Conservation (phyloP, 2,888 invertebrate species). For the Xestoiulus laeticollis region DNA sequence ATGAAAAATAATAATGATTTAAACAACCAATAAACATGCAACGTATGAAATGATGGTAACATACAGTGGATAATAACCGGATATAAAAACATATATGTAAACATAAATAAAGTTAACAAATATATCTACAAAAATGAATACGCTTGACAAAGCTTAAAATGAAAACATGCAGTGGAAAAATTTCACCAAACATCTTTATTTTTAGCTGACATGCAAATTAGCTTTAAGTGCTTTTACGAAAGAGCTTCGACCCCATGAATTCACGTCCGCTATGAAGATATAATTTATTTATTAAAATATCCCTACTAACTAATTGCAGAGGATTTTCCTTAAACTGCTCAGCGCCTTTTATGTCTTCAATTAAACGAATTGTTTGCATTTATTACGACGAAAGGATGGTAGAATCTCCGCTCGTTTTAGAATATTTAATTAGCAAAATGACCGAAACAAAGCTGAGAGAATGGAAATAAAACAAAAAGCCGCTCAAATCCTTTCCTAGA, state of each 20-base stretch:
- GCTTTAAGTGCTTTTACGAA: not conserved
- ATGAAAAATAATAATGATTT: too few relatives aligned
- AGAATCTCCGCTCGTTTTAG: not conserved
- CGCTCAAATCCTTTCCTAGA: not conserved
- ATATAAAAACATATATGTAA: too few relatives aligned
- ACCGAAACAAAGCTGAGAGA: not conserved
- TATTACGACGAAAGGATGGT: not conserved
- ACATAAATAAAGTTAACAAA: too few relatives aligned
- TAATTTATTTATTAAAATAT: not conserved
- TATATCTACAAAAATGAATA: too few relatives aligned
- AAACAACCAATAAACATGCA: too few relatives aligned
- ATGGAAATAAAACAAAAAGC: slow-evolving; percentile 12
- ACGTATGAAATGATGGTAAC: too few relatives aligned
- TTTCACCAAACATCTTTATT: not conserved
- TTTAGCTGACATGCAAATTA: not conserved
- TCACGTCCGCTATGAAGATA: not conserved
- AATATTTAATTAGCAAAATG: not conserved
- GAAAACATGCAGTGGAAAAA: not conserved
- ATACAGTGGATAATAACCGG: too few relatives aligned
- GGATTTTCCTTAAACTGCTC: not conserved
- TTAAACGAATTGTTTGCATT: not conserved
- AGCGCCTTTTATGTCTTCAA: not conserved
- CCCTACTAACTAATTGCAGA: not conserved
- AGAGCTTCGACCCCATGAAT: not conserved
- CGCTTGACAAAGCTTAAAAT: too few relatives aligned